A percentile compares a stretch with the other conserved stretches of the same genome.
Conservation (phyloP, 2,888 invertebrate genomes). For the Hemithea aestivaria region DNA sequence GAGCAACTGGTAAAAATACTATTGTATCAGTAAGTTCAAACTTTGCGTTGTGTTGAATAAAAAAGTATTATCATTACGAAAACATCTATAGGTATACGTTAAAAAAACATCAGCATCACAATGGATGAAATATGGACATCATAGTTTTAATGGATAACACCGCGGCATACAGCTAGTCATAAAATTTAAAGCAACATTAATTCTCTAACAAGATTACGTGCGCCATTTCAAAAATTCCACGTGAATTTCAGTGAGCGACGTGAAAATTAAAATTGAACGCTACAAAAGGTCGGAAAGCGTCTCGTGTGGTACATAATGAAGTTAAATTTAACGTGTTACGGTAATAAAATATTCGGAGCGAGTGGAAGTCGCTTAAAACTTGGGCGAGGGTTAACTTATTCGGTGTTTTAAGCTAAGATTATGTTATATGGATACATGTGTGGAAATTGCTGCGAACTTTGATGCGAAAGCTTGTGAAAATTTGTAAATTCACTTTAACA, state of each 20-base stretch:
- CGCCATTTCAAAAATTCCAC: conserved; percentile 20
- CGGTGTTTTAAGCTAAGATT: conserved; percentile 36
- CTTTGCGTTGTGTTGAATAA: too few species aligned
- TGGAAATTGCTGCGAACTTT: conserved; percentile 7
- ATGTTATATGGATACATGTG: conserved; percentile 21
- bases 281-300: conserved; percentile 37
- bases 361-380: conserved; percentile 39
- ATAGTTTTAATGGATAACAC: too few species aligned
- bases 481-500: too few species aligned
- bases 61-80: too few species aligned
- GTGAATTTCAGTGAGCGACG: conserved; percentile 27
- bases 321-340: conserved; percentile 50
- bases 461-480: background rate
- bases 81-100: too few species aligned
- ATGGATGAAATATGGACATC: too few species aligned
- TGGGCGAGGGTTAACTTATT: conserved; percentile 36
- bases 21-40: too few species aligned
- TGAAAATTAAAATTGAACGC: conserved; percentile 42
- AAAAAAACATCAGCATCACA: too few species aligned
- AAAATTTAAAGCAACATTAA: too few species aligned
- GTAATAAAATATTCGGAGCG: conserved; percentile 54
- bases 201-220: conserved; percentile 20
- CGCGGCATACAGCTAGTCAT: too few species aligned
- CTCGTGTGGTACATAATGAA: conserved; percentile 41
- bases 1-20: too few species aligned